phyloP scores from a whole-genome alignment of 2,113 vertebrate genomes.

The Orycteropus afer region DNA sequence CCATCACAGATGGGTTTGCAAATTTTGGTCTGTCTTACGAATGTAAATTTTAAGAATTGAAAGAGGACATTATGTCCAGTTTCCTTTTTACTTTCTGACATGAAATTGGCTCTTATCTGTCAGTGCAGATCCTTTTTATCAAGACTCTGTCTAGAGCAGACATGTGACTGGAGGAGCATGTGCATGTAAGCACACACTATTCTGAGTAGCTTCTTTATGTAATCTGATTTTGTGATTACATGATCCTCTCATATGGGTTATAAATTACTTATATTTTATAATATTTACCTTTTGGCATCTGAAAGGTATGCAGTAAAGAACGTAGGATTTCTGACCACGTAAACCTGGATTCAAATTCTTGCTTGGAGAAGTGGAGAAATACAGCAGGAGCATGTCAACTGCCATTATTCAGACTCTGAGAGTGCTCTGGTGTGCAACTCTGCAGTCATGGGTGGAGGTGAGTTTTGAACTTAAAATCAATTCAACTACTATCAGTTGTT shows the following conservation, averaged over 20 bases:
- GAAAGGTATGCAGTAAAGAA: not conserved
- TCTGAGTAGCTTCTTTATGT: not conserved
- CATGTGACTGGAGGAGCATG: not conserved
- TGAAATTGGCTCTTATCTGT: constrained; percentile 7
- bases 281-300: constrained; percentile 1
- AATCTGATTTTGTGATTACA: not conserved
- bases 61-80: not conserved
- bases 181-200: not conserved
- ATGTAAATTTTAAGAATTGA: not conserved
- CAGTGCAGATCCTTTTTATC: not conserved
- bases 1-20: too few species aligned
- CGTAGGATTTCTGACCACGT: not conserved
- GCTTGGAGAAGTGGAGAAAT: not conserved
- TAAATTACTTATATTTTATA: not conserved
- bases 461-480: not conserved
- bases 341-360: not conserved
- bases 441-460: not conserved
- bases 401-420: not conserved
- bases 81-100: not conserved
- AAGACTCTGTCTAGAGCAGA: not conserved
- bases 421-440: not conserved
- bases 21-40: not conserved
- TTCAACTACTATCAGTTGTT: not conserved
- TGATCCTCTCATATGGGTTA: not conserved
- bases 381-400: not conserved